Evolutionary conservation across 2,888 invertebrate genomes (phyloP).

Genomic region (Agrilus biguttatus): DNA sequence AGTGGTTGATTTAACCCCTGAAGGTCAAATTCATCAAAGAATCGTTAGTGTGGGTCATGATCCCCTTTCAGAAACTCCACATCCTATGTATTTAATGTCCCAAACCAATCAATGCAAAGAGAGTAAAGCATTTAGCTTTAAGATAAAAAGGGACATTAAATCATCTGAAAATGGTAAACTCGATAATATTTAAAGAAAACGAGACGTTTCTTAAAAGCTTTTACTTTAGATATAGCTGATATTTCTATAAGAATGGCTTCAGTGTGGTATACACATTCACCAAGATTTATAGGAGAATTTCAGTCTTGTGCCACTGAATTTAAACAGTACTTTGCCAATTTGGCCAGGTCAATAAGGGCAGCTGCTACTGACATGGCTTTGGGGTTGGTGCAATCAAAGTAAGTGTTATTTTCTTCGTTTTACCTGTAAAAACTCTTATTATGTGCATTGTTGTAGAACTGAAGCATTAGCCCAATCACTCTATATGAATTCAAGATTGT

Average conservation of each 20-base stretch:
- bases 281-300: slow-evolving; percentile 70
- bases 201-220: not conserved
- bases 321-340: slow-evolving; percentile 71
- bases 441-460: slow-evolving; percentile 25
- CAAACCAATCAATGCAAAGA: slow-evolving; percentile 20
- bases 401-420: slow-evolving; percentile 2
- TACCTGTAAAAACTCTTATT: not conserved
- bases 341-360: slow-evolving; percentile 72
- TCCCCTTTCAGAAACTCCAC: slow-evolving; percentile 41
- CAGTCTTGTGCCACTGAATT: slow-evolving; percentile 83
- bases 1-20: slow-evolving; percentile 74
- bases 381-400: slow-evolving; percentile 65
- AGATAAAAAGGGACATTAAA: slow-evolving; percentile 26
- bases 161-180: slow-evolving; percentile 1
- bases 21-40: slow-evolving; percentile 68
- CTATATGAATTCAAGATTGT: slow-evolving; percentile 40
- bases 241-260: slow-evolving; percentile 60
- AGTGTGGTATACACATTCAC: slow-evolving; percentile 88
- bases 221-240: slow-evolving; percentile 20
- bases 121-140: slow-evolving; percentile 39
- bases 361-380: slow-evolving; percentile 92
- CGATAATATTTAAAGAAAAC: not conserved
- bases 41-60: slow-evolving; percentile 75
- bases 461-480: slow-evolving; percentile 43
- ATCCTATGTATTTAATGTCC: slow-evolving; percentile 27